These are phyloP conservation scores for Drosophila rufa DNA, from an alignment of 1,140 invertebrate genomes.

Conservation along the genomic window DNA sequence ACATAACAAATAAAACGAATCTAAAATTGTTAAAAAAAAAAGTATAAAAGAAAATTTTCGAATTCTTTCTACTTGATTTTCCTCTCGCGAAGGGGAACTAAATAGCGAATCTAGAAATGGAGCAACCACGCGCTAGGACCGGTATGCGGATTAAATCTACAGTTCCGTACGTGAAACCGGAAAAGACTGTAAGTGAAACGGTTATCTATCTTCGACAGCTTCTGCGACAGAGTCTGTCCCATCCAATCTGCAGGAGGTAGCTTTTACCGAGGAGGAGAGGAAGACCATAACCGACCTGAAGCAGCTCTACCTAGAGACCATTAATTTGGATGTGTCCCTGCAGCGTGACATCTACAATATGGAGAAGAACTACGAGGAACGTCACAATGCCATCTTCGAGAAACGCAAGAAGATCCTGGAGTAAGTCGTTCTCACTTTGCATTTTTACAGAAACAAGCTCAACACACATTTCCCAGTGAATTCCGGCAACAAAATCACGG, in stretches of 20 bases:
- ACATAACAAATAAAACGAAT: not conserved
- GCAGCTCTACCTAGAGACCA: constrained; percentile 92
- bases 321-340: constrained; percentile 94
- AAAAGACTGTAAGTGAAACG: constrained; percentile 26
- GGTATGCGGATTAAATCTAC: not conserved
- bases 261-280: constrained; percentile 88
- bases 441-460: too few species aligned
- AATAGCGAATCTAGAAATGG: not conserved
- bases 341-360: constrained; percentile 95
- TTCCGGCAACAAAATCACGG: constrained; percentile 66
- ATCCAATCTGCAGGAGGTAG: constrained; percentile 16
- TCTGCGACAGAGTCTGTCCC: not conserved
- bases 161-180: constrained; percentile 1
- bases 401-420: constrained; percentile 73
- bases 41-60: not conserved
- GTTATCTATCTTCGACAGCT: too few species aligned
- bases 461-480: constrained; percentile 31
- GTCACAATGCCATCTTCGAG: constrained; percentile 74
- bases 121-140: not conserved
- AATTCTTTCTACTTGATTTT: constrained; percentile 1
- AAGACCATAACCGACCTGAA: constrained; percentile 94
- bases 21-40: not conserved
- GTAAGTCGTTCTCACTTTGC: constrained; percentile 35
- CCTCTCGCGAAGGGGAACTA: not conserved
- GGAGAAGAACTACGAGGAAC: constrained; percentile 92